A percentile compares a stretch with the other conserved stretches of the same genome.
These are phyloP conservation scores for Lutra lutra DNA, from an alignment of 2,797 vertebrate genomes.

Conservation along the genomic window DNA sequence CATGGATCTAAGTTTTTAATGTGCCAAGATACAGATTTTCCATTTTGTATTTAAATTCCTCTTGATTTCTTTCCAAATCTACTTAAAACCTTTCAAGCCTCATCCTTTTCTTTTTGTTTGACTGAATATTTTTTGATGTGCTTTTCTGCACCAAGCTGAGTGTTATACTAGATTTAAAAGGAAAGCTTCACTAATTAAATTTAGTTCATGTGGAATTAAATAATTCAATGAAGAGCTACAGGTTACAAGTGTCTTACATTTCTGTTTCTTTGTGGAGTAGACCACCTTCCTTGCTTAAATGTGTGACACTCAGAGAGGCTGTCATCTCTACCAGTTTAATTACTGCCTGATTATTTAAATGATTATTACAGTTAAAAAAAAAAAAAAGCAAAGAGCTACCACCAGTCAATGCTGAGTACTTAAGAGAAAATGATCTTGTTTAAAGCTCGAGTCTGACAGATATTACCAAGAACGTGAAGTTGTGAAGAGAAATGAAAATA, in stretches of 20 bases:
- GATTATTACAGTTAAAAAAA: background rate
- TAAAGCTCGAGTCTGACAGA: constrained; percentile 20
- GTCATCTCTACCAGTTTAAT: constrained; percentile 41
- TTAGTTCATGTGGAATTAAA: constrained; percentile 1
- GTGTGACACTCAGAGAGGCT: background rate
- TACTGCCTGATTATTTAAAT: constrained; percentile 50
- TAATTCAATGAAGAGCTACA: constrained; percentile 47
- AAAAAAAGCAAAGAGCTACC: background rate
- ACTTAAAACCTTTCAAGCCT: constrained; percentile 14
- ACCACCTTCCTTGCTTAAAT: background rate
- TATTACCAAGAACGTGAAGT: background rate
- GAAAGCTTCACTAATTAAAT: constrained; percentile 35
- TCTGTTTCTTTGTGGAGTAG: constrained; percentile 23
- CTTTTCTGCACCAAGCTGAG: background rate
- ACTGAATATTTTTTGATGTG: background rate
- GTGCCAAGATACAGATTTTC: constrained; percentile 11
- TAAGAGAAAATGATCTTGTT: constrained; percentile 60
- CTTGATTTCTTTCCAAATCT: constrained; percentile 24
- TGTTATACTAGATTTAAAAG: constrained; percentile 23
- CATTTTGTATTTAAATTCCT: constrained; percentile 52
- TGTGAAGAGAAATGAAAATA: constrained; percentile 42
- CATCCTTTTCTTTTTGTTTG: constrained; percentile 34
- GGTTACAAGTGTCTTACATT: constrained; percentile 33
- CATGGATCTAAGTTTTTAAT: background rate
- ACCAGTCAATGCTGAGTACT: constrained; percentile 19